Evolutionary conservation across 1,140 invertebrate genomes (phyloP).

Genomic region (Panagrolaimus sp.): DNA sequence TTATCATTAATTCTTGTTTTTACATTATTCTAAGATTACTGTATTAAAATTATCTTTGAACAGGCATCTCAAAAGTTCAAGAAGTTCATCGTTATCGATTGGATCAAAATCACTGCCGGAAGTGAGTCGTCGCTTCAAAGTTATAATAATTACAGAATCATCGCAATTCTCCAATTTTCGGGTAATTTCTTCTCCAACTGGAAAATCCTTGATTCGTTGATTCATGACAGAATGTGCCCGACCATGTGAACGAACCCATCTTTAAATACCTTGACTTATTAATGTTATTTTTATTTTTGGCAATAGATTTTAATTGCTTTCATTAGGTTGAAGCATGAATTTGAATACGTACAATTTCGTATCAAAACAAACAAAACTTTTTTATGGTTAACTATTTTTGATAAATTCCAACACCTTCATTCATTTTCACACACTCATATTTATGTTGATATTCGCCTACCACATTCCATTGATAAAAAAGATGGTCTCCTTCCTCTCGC

Average conservation of each 20-base stretch:
- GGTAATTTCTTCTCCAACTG: background rate
- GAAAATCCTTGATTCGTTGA: slow-evolving; percentile 7
- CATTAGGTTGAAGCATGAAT: too few species aligned
- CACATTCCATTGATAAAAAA: background rate
- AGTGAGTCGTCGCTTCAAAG: background rate
- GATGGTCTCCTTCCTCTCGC: background rate
- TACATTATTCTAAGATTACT: too few species aligned
- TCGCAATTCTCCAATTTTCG: background rate
- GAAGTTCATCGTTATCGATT: slow-evolving; percentile 1
- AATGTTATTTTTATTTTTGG: too few species aligned
- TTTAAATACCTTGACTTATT: background rate
- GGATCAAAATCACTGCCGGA: slow-evolving; percentile 8
- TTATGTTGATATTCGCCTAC: background rate
- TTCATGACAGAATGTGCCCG: slow-evolving; percentile 6
- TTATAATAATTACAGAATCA: background rate
- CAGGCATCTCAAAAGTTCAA: background rate
- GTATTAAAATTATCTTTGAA: background rate
- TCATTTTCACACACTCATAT: too few species aligned
- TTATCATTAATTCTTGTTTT: background rate
- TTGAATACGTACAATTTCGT: too few species aligned
- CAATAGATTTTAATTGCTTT: too few species aligned
- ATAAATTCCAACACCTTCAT: too few species aligned
- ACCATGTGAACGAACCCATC: slow-evolving; percentile 9
- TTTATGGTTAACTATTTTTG: slow-evolving; percentile 21
- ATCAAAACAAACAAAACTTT: slow-evolving; percentile 21